A percentile compares a stretch with the other conserved stretches of the same genome.
phyloP scores from a whole-genome alignment of 1,140 invertebrate genomes.

The Pogonognathellus flavescens region DNA sequence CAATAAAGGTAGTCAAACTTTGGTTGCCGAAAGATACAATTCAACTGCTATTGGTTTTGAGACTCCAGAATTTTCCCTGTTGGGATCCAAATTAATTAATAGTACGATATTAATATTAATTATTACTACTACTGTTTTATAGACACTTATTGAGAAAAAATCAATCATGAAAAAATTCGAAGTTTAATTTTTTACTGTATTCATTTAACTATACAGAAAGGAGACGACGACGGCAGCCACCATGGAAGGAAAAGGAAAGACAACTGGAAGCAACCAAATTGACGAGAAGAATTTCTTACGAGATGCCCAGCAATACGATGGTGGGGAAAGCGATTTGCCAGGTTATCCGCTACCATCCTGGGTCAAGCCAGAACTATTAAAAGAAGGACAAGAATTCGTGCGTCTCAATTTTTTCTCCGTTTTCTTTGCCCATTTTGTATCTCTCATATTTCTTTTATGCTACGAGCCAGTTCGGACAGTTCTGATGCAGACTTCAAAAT shows the following conservation, averaged over 20 bases:
- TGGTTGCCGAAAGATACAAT: too few species aligned
- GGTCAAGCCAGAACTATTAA: conserved; percentile 56
- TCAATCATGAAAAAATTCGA: too few species aligned
- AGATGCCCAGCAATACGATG: not conserved
- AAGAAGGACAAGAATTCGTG: conserved; percentile 62
- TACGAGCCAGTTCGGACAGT: conserved; percentile 60
- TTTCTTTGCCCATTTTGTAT: conserved; percentile 64
- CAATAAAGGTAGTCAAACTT: too few species aligned
- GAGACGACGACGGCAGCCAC: too few species aligned
- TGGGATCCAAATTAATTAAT: too few species aligned
- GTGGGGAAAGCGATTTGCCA: not conserved
- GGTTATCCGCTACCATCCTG: conserved; percentile 52
- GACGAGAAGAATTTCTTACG: not conserved
- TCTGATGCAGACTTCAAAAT: conserved; percentile 58
- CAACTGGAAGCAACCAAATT: not conserved
- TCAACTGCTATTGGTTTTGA: too few species aligned
- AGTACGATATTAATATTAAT: too few species aligned
- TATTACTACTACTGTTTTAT: too few species aligned
- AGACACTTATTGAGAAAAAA: too few species aligned
- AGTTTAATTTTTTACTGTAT: too few species aligned
- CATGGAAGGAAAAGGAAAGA: not conserved
- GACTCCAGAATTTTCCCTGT: too few species aligned
- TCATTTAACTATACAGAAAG: too few species aligned
- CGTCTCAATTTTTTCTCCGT: conserved; percentile 60
- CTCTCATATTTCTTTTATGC: conserved; percentile 63